Base-by-base conservation (phyloP, 2,113 vertebrate species). In the Lophius piscatorius region DNA sequence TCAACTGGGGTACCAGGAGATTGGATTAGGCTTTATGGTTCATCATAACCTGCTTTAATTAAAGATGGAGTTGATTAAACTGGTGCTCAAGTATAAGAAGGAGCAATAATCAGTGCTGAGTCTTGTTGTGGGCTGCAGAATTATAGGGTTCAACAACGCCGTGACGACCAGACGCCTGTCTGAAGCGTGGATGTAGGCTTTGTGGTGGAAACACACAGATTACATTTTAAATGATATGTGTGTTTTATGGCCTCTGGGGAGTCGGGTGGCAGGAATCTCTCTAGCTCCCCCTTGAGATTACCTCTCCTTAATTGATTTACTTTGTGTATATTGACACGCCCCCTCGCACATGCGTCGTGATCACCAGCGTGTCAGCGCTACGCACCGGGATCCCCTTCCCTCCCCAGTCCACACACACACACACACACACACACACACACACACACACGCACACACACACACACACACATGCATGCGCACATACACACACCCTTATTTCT, bases 291-390 rank as follows among this genome's bases (percentile, higher is more conserved):
- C 65, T 23, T 2, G 77, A 67, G 81, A 70, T 51, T 61, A 21
- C 58, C 34, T 7, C 17, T 42, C 67, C 69, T 83, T 86, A 89
- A 89, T 85, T 91, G 87, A 90, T 90, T 90, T 88, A 85, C 82
- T 76, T 76, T 86, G 68, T 80, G 56, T 50, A 40, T 63, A 63
- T 47, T 76, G 81, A 85, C 83, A 83, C 50, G 34, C 76, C 85
- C 68, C 70, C 79, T 70, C 83, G 84, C 60, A 34, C 39, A 14
- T 11, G 31, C 63, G 70, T 31, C 70, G 59, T 35, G 55, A 76
- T 65, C 74, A 34, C 24, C 46, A 39, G 57, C n/a, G 48, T 67
- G 65, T 76, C 56, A 47, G 45, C 24, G 63, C 34, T 80, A 48
- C 74, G 44, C 9, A 56, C 55, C 31, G 33, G 58, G 48, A 50